Base-by-base conservation (phyloP, 2,113 vertebrate genomes). In the Neotoma lepida region DNA sequence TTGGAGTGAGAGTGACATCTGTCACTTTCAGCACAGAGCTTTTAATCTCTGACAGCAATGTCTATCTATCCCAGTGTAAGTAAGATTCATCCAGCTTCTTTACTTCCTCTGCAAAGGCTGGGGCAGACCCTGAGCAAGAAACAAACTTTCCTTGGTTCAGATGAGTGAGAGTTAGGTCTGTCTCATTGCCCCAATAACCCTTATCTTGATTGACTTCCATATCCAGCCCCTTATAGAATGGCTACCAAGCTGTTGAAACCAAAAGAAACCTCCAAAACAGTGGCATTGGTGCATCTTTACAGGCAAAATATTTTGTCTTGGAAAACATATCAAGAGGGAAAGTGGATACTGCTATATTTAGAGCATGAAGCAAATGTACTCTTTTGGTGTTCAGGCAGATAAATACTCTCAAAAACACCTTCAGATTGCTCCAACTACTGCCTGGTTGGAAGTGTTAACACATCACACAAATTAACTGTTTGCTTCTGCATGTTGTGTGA, bases 281-380 rank as follows among this genome's bases (percentile, higher is more conserved):
- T 86, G 84, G 26, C 88, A 58, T 17, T 68, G 49, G 86, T 58
- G 58, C 77, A 61, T 92, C n/a, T 90, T 84, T 54, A 90, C 73
- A 78, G 73, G 95, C 84, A 82, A 96, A 95, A 96, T 96, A 93
- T 92, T 97, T 95, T 89, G 73, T 66, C 68, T 96, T 91, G 66
- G 68, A 61, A 89, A 84, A 94, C 78, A 71, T 9, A 56, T 68
- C 56, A 39, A 84, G 89, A 89, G 82, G 82, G 89, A 91, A 80
- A 88, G 68, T 66, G 7, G 56, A 61, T 80, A 54, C 39, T 49
- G 44, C 84, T 95, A 49, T 96, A 85, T 95, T 95, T 94, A 94
- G 81, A 78, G n/a, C 63, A 89, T 5, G 49, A 95, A 80, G n/a
- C 54, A 91, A 96, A 86, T 58, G 73, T 35, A 73, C 78, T 64